Base-by-base conservation (phyloP, 2,888 invertebrate genomes). In the Eustalomyia histrio region DNA sequence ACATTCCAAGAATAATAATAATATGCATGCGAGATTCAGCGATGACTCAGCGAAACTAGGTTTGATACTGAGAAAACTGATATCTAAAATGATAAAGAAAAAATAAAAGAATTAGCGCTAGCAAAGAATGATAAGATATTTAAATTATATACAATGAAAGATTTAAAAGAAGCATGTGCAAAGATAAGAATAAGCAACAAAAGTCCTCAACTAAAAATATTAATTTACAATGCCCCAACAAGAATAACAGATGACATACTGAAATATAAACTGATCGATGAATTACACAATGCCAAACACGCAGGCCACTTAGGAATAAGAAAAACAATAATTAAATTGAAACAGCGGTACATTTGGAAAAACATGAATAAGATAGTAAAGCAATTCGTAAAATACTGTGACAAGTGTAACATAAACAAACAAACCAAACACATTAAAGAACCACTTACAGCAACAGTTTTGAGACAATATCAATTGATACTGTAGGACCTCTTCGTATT, bases 101-200 rank as follows among this genome's bases (percentile, higher is more conserved):
- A 50, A 50, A 39, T 39, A 35, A 35, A 17, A 9, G 18, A 8
- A 35, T 17, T 35, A 60, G 33, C 35, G 10, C 8, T 60, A 39
- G 9, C 8, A 16, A 33, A 33, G 4, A 8, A 33, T 33, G 8
- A 33, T 33, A 33, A 33, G 8, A 33, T 33, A 7, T 33, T 33
- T 33, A 33, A 33, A 8, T 4, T 33, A 14, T 63, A 50, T 29
- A 24, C n/a, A 5, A 29, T 50, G 24, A 16, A 50, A 50, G 50
- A 63, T 24, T 24, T 63, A 16, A 63, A 50, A 29, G 16, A 63
- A 18, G 33, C 24, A 24, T 63, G 29, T 64, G 29, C 16, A 33
- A 64, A 64, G 1, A 64, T 52, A 64, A 50, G 33, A 64, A 64
- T 64, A 64, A 33, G 52, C 17, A 52, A 64, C n/a, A 64, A 64